These are phyloP conservation scores for Lamproptera curius DNA, from an alignment of 2,888 invertebrate species.

Conservation along the genomic window DNA sequence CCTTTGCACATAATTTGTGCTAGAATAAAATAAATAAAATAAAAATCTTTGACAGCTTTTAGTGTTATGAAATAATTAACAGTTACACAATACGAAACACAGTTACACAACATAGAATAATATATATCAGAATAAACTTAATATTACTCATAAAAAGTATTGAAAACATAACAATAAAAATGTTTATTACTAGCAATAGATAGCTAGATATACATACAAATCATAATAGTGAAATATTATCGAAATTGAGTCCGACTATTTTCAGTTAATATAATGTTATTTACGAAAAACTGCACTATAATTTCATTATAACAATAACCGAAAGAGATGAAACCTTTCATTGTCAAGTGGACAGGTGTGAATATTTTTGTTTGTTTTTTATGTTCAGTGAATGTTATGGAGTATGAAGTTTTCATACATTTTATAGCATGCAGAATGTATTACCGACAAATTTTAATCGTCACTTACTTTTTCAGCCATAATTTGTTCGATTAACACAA, in stretches of 20 bases:
- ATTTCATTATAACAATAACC: constrained; percentile 14
- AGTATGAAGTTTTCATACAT: background rate
- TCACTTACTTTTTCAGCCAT: constrained; percentile 54
- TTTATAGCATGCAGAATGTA: background rate
- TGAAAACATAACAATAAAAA: background rate
- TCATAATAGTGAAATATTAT: constrained; percentile 4
- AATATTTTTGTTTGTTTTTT: constrained; percentile 7
- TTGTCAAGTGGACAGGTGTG: constrained; percentile 16
- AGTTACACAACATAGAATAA: background rate
- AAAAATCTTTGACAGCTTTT: background rate
- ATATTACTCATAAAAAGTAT: background rate
- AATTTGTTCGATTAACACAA: constrained; percentile 24
- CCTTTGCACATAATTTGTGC: too few relatives aligned
- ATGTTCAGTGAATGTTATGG: background rate
- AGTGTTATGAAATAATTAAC: background rate
- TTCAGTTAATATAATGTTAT: constrained; percentile 4
- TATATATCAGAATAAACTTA: background rate
- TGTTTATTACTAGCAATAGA: background rate
- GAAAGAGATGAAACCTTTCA: constrained; percentile 13
- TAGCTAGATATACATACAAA: constrained; percentile 1
- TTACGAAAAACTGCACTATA: constrained; percentile 11
- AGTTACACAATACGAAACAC: background rate
- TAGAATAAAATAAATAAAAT: background rate
- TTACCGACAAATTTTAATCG: background rate
- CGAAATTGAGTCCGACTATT: background rate